Base-by-base conservation (phyloP, 2,113 vertebrate species). In the Trematocara zebra region DNA sequence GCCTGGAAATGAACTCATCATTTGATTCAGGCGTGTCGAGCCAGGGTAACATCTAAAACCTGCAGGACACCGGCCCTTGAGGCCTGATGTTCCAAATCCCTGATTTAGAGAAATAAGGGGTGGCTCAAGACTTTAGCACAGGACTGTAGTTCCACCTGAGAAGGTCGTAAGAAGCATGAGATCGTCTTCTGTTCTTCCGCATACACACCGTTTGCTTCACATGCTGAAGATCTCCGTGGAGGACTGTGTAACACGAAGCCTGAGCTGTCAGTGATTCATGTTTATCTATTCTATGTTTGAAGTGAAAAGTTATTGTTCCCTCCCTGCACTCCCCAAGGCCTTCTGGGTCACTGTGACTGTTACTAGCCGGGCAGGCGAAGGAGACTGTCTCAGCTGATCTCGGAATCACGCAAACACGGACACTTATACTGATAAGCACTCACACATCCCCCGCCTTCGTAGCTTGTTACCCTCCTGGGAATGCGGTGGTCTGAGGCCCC, bases 181-280 rank as follows among this genome's bases (percentile, higher is more conserved):
- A 26, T 26, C 8, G 2, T 44, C 37, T 72, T 72, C 37, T 72
- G 5, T 42, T 17, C 69, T 28, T 18, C 15, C 0, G 2, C 1
- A 23, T 44, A 15, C 6, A 47, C 67, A 9, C 5, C 0, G 3
- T 11, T 26, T 44, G 40, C 20, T 47, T 72, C 20, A 17, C 20
- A 44, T 15, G 7, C 40, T 0, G 12, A 72, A 26, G 37, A 0
- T 17, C 20, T 35, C 17, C 10, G 0, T 17, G 67, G 8, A 44
- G 40, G 12, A 28, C 67, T 9, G n/a, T 72, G 20, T 17, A 47
- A 74, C 67, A 74, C 0, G 0, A 44, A 74, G 20, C 67, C 67
- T 74, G 67, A 44, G 40, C 67, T 44, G 5, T 72, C 67, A 72
- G 20, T 17, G 67, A 47, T 18, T 11, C 69, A 42, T 31, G 15